These are phyloP conservation scores for Brenthis ino DNA, from an alignment of 2,888 invertebrate species.

Conservation along the genomic window DNA sequence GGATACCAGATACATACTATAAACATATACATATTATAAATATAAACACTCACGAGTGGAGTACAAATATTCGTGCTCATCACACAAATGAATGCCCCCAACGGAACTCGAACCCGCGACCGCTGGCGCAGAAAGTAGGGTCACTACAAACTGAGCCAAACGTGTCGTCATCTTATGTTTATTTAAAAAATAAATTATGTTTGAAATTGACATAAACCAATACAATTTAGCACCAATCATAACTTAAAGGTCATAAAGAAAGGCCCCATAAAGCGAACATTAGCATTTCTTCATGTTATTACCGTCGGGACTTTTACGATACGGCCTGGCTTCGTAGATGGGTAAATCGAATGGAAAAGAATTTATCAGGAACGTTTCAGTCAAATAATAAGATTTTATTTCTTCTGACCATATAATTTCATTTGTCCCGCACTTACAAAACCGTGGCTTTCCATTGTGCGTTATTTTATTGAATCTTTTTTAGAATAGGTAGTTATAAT, in stretches of 20 bases:
- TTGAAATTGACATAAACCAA: slow-evolving; percentile 54
- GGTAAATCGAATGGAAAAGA: slow-evolving; percentile 39
- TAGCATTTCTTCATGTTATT: slow-evolving; percentile 62
- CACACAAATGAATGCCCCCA: too few relatives aligned
- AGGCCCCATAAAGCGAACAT: slow-evolving; percentile 69
- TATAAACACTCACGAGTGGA: too few relatives aligned
- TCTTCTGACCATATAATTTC: slow-evolving; percentile 27
- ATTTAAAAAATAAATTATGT: not conserved
- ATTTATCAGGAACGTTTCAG: slow-evolving; percentile 34
- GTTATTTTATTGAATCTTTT: not conserved
- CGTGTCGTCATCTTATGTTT: too few relatives aligned
- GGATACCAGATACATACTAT: too few relatives aligned
- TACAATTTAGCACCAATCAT: slow-evolving; percentile 70
- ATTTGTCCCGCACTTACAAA: slow-evolving; percentile 19
- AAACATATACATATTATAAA: too few relatives aligned
- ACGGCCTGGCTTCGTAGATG: slow-evolving; percentile 40
- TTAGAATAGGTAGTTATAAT: not conserved
- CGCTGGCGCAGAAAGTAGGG: too few relatives aligned
- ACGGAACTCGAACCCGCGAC: too few relatives aligned
- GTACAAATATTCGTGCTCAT: too few relatives aligned
- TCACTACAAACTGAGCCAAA: too few relatives aligned
- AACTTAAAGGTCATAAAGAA: slow-evolving; percentile 71
- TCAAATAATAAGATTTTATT: slow-evolving; percentile 31
- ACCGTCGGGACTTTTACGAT: slow-evolving; percentile 55
- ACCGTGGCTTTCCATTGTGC: not conserved